Conservation (phyloP, 2,113 vertebrate genomes). For the Diglossa brunneiventris region DNA sequence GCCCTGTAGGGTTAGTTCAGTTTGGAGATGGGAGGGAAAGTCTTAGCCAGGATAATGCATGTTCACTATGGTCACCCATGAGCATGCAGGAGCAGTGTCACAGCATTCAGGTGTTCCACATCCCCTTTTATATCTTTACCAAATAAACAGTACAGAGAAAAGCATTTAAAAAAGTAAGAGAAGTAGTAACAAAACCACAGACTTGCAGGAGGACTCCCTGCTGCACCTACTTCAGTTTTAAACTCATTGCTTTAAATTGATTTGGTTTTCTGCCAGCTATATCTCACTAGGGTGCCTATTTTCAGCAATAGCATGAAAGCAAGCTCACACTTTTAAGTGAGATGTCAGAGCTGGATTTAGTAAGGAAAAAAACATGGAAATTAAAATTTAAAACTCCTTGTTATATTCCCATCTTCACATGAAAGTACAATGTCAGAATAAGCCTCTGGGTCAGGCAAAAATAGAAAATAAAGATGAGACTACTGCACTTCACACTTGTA, state of each 20-base stretch:
- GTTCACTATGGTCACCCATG: accelerated
- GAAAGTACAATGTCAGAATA: neutral
- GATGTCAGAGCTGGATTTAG: neutral
- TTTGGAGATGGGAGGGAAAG: neutral
- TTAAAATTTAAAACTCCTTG: neutral
- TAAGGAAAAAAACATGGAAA: neutral
- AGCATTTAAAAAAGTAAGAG: neutral
- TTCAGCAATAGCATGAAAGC: neutral
- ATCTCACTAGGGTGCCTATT: neutral
- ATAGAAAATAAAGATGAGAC: neutral
- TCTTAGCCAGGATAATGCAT: neutral
- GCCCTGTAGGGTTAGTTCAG: neutral
- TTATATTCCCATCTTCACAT: neutral
- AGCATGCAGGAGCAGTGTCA: neutral
- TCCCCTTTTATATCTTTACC: neutral
- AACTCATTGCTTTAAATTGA: neutral
- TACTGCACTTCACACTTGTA: neutral
- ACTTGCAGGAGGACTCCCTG: neutral
- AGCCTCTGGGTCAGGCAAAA: neutral
- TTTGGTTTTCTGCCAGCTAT: neutral
- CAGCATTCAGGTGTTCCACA: neutral
- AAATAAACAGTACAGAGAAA: neutral
- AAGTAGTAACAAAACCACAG: neutral
- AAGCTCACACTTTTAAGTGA: neutral
- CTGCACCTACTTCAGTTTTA: neutral